Evolutionary conservation across 2,888 invertebrate species (phyloP), one percentile per base, ranked within the genome.

Genomic region (Drosophila longiperda): DNA sequence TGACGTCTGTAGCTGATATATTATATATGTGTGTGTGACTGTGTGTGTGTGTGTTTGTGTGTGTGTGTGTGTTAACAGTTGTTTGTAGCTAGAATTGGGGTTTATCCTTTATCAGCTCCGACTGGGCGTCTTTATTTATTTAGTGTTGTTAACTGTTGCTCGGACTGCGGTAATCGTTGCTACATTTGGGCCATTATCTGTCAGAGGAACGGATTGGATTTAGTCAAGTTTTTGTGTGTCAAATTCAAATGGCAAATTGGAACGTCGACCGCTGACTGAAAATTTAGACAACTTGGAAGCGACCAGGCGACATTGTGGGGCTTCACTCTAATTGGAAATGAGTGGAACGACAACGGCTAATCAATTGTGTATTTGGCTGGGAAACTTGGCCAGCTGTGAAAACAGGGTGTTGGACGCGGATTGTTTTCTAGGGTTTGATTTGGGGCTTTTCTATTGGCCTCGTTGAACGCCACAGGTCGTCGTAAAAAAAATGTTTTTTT

Each of bases 201-300:
- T 50, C 36, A 15, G 49, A 58, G 49, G 59, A 71, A 58, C 42
- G 23, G 50, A 45, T 45, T 23, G 45, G 45, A 45, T 53, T 61
- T 54, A 32, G 69, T 49, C 45, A 79, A 81, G 49, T 81, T 68
- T 59, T 62, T 58, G 48, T 73, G 63, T 55, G 58, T 61, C 73
- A 70, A 73, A 69, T 87, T 62, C 23, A 57, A 69, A 77, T 84
- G 63, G 54, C 73, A 78, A 89, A 71, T 83, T 68, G 89, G 89
- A 81, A 75, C 75, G 87, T 70, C 80, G 69, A 73, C 72, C 81
- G 83, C 75, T 89, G 85, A 89, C 85, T 86, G 74, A 76, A 84
- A 74, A 54, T 57, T 29, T 40, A 59, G 40, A 17, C 66, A 71
- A 82, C 75, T 81, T 71, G 85, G 59, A 59, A 71, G 70, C 50